Evolutionary conservation across 2,113 vertebrate genomes (phyloP), one percentile per base, ranked within the genome.

Genomic region (Potamarius usumacintae): DNA sequence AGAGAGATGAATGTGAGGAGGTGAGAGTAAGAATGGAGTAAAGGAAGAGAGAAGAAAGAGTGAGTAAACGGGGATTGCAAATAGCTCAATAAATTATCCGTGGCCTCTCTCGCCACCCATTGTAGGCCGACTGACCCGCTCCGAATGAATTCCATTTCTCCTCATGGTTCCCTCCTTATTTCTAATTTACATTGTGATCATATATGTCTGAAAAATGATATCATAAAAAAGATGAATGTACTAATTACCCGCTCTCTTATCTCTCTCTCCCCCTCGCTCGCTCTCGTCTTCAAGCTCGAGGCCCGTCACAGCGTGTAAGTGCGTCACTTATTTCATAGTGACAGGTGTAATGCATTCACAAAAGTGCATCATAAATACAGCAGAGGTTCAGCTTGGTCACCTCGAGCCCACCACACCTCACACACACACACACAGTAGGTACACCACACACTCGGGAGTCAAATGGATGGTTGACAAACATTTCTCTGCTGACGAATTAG

Each of bases 211-310:
- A 99, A 98, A 99, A 99, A 99, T 98, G 97, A 98, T 98, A 99
- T 98, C 96, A 96, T 99, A 99, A 99, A 99, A 99, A 99, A 99
- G 98, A 99, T 99, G 97, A 99, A 99, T 99, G 98, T 97, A 97
- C 97, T 99, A 99, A 99, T 99, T 99, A 99, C 97, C 95, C 95
- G 96, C 96, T 96, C 96, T 97, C 97, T 99, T 98, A 99, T 99
- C 98, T 98, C 96, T 95, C 96, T 94, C 93, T 95, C 96, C 95
- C 97, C 96, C 97, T 87, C 96, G 96, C 96, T 97, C 96, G 96
- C 97, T 96, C 90, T 95, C 94, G 96, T 96, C 96, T 95, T 96
- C 95, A 95, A 96, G 85, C 50, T 6, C 82, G 50, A 42, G 77
- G 79, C 69, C 84, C 63, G 82, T 85, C 83, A 77, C 34, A 42